These are phyloP conservation scores for Beris morrisii DNA, from an alignment of 2,888 invertebrate species.

Conservation along the genomic window DNA sequence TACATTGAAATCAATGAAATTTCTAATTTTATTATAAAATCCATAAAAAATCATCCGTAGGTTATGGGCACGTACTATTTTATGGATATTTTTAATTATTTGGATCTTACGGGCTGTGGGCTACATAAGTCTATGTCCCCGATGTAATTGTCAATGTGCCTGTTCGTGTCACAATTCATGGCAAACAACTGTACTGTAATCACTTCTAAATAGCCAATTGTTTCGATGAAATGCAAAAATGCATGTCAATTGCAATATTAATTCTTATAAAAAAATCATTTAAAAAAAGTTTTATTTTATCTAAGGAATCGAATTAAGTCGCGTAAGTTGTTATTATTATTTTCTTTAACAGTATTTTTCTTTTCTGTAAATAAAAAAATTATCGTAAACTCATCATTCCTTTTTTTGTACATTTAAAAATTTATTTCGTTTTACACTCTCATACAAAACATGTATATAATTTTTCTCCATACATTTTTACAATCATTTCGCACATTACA, in stretches of 20 bases:
- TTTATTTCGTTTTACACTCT: too few species aligned
- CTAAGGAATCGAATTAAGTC: neutral
- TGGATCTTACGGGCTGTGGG: constrained; percentile 41
- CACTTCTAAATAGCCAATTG: too few species aligned
- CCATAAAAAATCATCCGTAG: constrained; percentile 37
- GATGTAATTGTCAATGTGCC: constrained; percentile 34
- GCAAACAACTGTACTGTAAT: constrained; percentile 32
- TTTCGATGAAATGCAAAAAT: neutral
- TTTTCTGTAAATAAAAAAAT: too few species aligned
- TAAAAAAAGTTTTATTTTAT: neutral
- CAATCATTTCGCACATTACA: too few species aligned
- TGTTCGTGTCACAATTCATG: constrained; percentile 35
- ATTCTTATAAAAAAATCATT: neutral
- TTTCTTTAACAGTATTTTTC: neutral
- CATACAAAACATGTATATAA: too few species aligned
- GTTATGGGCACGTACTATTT: constrained; percentile 44
- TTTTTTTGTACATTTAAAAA: too few species aligned
- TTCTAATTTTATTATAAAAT: neutral
- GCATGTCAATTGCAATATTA: neutral
- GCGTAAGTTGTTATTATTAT: neutral
- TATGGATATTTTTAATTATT: constrained; percentile 43
- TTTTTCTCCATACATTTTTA: too few species aligned
- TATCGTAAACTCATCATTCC: too few species aligned
- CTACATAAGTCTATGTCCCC: constrained; percentile 29
- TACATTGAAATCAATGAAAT: too few species aligned